Percentiles rank a stretch among this genome's conserved stretches.
These are phyloP conservation scores for Arctia plantaginis DNA, from an alignment of 2,888 invertebrate genomes.

Conservation along the genomic window DNA sequence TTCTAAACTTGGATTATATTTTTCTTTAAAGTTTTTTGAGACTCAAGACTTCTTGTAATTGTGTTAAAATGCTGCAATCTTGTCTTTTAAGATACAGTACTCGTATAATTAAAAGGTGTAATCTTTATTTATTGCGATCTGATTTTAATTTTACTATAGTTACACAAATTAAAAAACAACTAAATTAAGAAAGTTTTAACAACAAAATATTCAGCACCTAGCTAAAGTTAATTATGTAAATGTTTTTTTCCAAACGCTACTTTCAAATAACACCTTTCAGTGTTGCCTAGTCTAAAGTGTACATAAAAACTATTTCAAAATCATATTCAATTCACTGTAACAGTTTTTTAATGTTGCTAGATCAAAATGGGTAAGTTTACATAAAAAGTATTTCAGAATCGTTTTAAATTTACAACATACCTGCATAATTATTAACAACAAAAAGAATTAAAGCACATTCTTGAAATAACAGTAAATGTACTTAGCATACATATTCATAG, in stretches of 20 bases:
- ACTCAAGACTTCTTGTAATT: not conserved
- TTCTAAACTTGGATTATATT: not conserved
- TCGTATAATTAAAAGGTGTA: too few species aligned
- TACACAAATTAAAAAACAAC: not conserved
- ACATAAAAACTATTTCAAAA: slow-evolving; percentile 12
- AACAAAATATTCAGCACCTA: slow-evolving; percentile 2
- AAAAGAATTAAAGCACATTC: slow-evolving; percentile 17
- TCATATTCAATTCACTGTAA: slow-evolving; percentile 9
- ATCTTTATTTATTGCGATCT: not conserved
- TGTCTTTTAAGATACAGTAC: not conserved
- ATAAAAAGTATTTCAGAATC: slow-evolving; percentile 15
- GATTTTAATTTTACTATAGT: not conserved
- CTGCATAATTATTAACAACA: slow-evolving; percentile 14
- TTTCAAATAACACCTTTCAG: slow-evolving; percentile 13
- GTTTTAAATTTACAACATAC: slow-evolving; percentile 8
- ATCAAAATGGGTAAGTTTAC: slow-evolving; percentile 9
- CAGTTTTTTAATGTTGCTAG: slow-evolving; percentile 10
- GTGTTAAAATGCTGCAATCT: not conserved
- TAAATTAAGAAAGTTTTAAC: not conserved
- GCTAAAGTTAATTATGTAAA: slow-evolving; percentile 6
- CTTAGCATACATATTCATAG: slow-evolving; percentile 18
- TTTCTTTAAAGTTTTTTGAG: not conserved
- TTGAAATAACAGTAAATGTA: slow-evolving; percentile 14
- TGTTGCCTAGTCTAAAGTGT: slow-evolving; percentile 9
- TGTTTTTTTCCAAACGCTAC: not conserved